Conservation (phyloP, 2,888 invertebrate species). For the Apamea monoglypha region DNA sequence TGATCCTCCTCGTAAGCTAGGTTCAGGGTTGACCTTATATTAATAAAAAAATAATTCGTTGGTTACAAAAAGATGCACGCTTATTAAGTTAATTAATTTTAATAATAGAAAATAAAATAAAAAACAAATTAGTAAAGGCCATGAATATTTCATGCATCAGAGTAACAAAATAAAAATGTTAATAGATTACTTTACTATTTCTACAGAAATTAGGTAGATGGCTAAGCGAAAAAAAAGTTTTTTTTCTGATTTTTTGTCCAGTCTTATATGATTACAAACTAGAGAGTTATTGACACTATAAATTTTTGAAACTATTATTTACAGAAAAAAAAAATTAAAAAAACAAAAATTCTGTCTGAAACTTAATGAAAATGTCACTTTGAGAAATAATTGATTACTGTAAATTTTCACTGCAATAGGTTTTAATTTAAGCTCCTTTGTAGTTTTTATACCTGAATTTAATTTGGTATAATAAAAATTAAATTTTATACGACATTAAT, state of each 20-base stretch:
- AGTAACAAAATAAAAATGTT: background rate
- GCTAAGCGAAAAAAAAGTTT: background rate
- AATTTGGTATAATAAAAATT: background rate
- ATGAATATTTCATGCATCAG: background rate
- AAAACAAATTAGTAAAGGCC: background rate
- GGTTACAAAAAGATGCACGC: background rate
- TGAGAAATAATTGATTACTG: background rate
- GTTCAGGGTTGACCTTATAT: background rate
- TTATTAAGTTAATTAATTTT: background rate
- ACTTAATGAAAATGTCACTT: background rate
- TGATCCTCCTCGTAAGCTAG: background rate
- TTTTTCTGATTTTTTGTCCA: no score
- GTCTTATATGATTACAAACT: background rate
- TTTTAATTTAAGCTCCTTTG: background rate
- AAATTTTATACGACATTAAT: background rate
- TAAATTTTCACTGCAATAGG: background rate
- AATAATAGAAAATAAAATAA: background rate
- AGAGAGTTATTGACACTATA: background rate
- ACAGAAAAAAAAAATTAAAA: background rate
- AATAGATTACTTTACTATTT: background rate
- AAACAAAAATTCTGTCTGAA: background rate
- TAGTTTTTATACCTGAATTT: background rate
- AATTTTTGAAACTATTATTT: background rate
- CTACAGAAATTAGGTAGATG: background rate
- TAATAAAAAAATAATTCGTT: background rate